Base-by-base conservation (phyloP, 2,113 vertebrate genomes). In the Planiliza haematocheilus region DNA sequence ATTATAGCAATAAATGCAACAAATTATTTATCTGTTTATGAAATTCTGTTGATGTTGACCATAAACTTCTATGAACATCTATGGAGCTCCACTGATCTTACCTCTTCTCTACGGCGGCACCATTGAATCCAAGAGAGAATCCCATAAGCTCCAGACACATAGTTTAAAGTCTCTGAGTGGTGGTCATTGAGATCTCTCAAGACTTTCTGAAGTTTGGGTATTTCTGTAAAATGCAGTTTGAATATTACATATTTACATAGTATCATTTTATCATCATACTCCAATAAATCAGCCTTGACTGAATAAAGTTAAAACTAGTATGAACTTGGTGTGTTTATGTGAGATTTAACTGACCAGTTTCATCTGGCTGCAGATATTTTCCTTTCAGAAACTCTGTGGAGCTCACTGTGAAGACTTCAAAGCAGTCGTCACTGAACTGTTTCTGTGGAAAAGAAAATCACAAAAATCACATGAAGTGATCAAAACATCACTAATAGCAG, bases 401-500 rank as follows among this genome's bases (percentile, higher is more conserved):
- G 49, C 83, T 86, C 75, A 86, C 83, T 61, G 79, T 82, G 62
- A 76, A 86, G 10, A 82, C 74, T 37, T 55, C 1, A 0, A 75
- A 71, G 24, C 48, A 20, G 17, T 21, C 51, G 4, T 21, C 50
- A 53, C 18, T 68, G 50, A 85, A 76, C 14, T 79, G 79, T 79
- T 68, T 69, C 83, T 85, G 46, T 2, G 36, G 41, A 42, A 36
- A 43, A 49, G 9, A 10, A n/a, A 10, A 13, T 51, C 12, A 46
- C 24, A 3, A 30, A 30, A 30, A 2, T 18, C 1, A 24, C 7
- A 24, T 51, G 1, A 36, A 30, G 7, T 0, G 0, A 14, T n/a
- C 2, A 30, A 30, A 30, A 30, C 24, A 30, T 30, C 24, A 0
- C 0, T 36, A 20, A 3, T 8, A n/a, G 2, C 24, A 30, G 24